Base-by-base conservation (phyloP, 2,113 vertebrate species). In the Gila orcuttii region DNA sequence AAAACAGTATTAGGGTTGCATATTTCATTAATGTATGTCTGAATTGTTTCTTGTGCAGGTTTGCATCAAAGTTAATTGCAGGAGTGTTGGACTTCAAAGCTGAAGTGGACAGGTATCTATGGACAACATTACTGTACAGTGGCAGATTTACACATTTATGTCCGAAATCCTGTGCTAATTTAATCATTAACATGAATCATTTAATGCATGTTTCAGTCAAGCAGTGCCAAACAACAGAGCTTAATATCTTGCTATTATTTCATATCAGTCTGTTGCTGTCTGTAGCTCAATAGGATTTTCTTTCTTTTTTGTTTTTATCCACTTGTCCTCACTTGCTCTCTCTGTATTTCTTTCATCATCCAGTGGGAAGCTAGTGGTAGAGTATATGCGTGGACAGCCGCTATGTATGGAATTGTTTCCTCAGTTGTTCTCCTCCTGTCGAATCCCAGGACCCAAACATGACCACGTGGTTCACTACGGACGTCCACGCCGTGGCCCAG, bases 351-450 rank as follows among this genome's bases (percentile, higher is more conserved):
- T 57, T 57, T 6, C 19, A 57, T 57, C 45, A 6, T 82, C 17
- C 85, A 96, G 96, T 19, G 93, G 94, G 4, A 89, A 86, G 71
- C 90, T 96, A 75, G 91, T 92, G 3, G 91, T 89, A 0, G 95
- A 96, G 88, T 90, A 92, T 76, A 93, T 95, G 91, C 93, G 95
- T 3, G 93, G 92, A 21, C 93, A 89, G 39, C 94, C 94, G 8
- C 91, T 96, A 57, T 96, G 96, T 88, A 96, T 95, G 93, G 95
- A 95, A 74, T 93, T 96, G 71, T 96, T 95, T 86, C 92, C 93
- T 25, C 93, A 91, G 10, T 93, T 96, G 89, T 96, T 97, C 89
- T 95, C 95, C 11, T 96, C 96, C 79, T 96, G 96, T 85, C 94
- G 96, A 80, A 93, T 96, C 87, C 96, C 96, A 0, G 96, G 96